Evolutionary conservation across 1,140 invertebrate species (phyloP).

Genomic region (Rhizoglyphus robini): DNA sequence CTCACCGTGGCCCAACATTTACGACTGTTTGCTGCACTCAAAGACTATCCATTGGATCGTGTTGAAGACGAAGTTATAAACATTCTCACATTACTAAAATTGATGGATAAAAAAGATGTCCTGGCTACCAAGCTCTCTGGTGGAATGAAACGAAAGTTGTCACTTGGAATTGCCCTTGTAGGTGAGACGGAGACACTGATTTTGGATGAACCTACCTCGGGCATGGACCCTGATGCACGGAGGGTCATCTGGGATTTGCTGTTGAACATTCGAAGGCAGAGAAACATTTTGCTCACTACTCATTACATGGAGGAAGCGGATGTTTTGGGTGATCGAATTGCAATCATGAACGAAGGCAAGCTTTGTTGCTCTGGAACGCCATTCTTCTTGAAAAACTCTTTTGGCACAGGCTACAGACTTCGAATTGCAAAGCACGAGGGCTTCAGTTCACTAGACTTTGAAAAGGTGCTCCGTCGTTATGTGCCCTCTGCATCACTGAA

Average conservation of each 20-base stretch:
- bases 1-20: slow-evolving; percentile 17
- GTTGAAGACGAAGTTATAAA: slow-evolving; percentile 1
- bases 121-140: slow-evolving; percentile 32
- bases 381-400: slow-evolving; percentile 69
- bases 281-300: slow-evolving; percentile 81
- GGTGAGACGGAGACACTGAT: slow-evolving; percentile 51
- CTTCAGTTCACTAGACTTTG: background rate
- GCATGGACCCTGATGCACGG: slow-evolving; percentile 81
- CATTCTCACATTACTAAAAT: slow-evolving; percentile 6
- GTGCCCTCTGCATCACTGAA: slow-evolving; percentile 17
- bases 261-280: slow-evolving; percentile 36
- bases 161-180: slow-evolving; percentile 41
- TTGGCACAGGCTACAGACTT: slow-evolving; percentile 41
- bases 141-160: slow-evolving; percentile 43
- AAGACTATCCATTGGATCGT: background rate
- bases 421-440: slow-evolving; percentile 24
- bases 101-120: slow-evolving; percentile 17
- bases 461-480: slow-evolving; percentile 8
- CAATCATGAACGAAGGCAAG: slow-evolving; percentile 67
- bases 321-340: slow-evolving; percentile 69
- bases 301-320: slow-evolving; percentile 86
- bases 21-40: slow-evolving; percentile 9
- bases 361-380: slow-evolving; percentile 66
- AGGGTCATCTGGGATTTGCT: slow-evolving; percentile 68
- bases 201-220: slow-evolving; percentile 81